Base-by-base conservation (phyloP, 2,888 invertebrate species). In the Aplocera efformata region DNA sequence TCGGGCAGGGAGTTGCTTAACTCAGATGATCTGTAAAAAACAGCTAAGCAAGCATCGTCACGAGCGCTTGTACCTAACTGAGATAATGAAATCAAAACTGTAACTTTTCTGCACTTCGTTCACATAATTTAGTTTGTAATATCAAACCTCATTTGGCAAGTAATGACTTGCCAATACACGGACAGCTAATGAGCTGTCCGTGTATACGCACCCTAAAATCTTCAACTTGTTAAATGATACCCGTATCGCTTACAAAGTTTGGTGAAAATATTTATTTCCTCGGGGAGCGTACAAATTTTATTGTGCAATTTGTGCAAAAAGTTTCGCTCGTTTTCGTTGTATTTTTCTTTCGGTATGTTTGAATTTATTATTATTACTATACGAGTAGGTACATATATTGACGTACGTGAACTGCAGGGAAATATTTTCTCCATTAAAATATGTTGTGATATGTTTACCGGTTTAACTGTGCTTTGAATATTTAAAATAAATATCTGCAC, bases 211-310 rank as follows among this genome's bases (percentile, higher is more conserved):
- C 11, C 40, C 30, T 32, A 30, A 47, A 45, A 34, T 34, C 25
- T 20, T 33, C 23, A 26, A 41, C 39, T 45, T 38, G 63, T 63
- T n/a, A 67, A 73, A 67, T 67, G 62, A 69, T 71, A 71, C 57
- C n/a, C 65, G 58, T 66, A 67, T 66, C 64, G 66, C 61, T 67
- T 61, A 59, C 62, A 60, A 67, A 72, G 60, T 71, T 71, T 58
- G 63, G 56, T 57, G 55, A 58, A 68, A 69, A 60, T 61, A 62
- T 66, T 69, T 66, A 67, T 63, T 63, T 60, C 63, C 59, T 59
- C 32, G 26, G 63, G 58, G 62, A 60, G 48, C 43, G 49, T 41
- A 53, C 50, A 48, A 60, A 60, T 55, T 58, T 54, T 59, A 59
- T 59, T 56, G 56, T 58, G 54, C 52, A 58, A 58, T 59, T 56